phyloP scores from a whole-genome alignment of 2,113 vertebrate species.

The Eulemur rufifrons region DNA sequence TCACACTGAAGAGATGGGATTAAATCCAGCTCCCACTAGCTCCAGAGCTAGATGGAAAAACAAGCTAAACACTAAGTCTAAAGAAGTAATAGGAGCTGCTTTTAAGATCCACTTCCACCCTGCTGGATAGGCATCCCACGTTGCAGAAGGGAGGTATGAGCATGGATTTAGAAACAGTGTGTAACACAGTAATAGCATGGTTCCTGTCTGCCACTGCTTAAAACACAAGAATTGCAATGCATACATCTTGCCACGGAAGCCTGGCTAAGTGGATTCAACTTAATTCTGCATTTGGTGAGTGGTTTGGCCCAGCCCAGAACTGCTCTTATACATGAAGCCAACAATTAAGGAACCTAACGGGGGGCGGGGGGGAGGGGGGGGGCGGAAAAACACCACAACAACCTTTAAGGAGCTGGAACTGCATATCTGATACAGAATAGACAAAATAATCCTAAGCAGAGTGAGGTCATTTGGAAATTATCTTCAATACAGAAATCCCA shows the following conservation, averaged over 20 bases:
- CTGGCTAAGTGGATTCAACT: background rate
- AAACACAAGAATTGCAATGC: background rate
- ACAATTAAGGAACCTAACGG: background rate
- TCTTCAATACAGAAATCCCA: slow-evolving; percentile 9
- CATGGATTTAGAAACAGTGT: background rate
- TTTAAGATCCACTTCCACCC: background rate
- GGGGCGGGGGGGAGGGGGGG: no score
- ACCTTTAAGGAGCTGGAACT: background rate
- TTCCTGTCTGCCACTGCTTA: background rate
- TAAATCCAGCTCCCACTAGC: background rate
- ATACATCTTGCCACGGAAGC: accelerated
- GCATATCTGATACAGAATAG: background rate
- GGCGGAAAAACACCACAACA: background rate
- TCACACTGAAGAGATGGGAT: background rate
- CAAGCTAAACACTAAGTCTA: background rate
- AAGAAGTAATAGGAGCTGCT: background rate
- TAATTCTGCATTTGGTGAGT: background rate
- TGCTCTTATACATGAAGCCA: background rate
- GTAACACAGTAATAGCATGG: background rate
- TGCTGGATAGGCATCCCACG: background rate
- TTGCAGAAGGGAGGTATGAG: background rate
- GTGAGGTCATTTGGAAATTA: background rate
- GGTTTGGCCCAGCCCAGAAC: background rate
- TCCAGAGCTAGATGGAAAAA: background rate
- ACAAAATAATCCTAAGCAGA: background rate